Evolutionary conservation across 2,888 invertebrate genomes (phyloP).

Genomic region (Hartigia nigra): DNA sequence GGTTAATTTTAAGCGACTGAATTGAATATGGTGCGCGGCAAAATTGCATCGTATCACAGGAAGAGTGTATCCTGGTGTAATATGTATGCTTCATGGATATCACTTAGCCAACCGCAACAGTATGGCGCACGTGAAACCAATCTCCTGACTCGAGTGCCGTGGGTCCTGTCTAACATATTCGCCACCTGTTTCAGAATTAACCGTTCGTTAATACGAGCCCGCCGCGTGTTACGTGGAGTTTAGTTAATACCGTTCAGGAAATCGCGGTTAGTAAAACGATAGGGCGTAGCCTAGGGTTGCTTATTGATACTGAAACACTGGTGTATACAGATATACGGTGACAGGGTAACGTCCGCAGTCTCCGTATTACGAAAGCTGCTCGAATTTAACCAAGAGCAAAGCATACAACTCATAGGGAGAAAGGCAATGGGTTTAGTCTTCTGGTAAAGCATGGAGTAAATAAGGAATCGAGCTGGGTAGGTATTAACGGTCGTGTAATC

Average conservation of each 20-base stretch:
- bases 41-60: background rate
- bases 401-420: background rate
- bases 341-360: background rate
- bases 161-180: constrained; percentile 3
- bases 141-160: background rate
- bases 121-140: constrained; percentile 8
- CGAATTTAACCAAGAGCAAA: background rate
- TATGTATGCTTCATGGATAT: background rate
- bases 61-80: background rate
- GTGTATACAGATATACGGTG: background rate
- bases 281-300: background rate
- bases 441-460: background rate
- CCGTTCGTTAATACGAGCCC: constrained; percentile 1
- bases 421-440: background rate
- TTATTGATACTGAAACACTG: background rate
- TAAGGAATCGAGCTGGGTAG: background rate
- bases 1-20: background rate
- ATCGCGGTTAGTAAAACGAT: constrained; percentile 1
- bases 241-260: background rate
- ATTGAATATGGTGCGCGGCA: too few relatives aligned
- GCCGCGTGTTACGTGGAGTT: constrained; percentile 1
- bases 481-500: background rate
- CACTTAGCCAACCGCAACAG: constrained; percentile 5
- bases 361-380: background rate
- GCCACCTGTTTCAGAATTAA: constrained; percentile 6